Conservation (phyloP, 2,888 invertebrate species). For the Cephonodes hylas region DNA sequence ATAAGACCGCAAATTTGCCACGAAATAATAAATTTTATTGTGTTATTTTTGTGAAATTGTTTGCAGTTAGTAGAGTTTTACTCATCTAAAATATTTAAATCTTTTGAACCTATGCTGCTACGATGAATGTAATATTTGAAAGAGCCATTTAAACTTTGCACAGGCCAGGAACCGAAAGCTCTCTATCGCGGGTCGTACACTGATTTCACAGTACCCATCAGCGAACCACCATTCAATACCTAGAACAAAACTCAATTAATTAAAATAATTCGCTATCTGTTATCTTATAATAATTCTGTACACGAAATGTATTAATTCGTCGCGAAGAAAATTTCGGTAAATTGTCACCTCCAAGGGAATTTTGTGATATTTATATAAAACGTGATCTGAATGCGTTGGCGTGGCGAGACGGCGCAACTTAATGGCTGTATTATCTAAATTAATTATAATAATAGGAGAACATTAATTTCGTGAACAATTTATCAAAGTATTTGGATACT, state of each 20-base stretch:
- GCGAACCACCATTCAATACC: no score
- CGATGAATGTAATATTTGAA: no score
- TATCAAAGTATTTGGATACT: neutral
- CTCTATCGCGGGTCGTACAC: no score
- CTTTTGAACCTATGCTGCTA: no score
- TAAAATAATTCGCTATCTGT: constrained; percentile 10
- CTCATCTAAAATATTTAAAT: no score
- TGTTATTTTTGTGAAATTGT: no score
- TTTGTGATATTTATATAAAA: constrained; percentile 18
- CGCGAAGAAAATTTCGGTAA: constrained; percentile 28
- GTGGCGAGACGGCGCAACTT: neutral
- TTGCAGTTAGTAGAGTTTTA: no score
- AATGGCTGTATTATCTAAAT: neutral
- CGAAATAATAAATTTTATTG: no score
- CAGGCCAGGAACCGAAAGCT: no score
- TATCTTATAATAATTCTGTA: constrained; percentile 39
- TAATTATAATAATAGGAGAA: neutral
- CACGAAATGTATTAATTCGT: constrained; percentile 41
- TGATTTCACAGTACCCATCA: no score
- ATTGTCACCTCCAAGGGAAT: constrained; percentile 32
- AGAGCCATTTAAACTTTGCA: no score
- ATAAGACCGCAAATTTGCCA: no score
- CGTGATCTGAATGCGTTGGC: constrained; percentile 11
- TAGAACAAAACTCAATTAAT: neutral
- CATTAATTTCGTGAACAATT: neutral